phyloP scores from a whole-genome alignment of 64 coral and sea anemone species.

The Montipora capricornis region DNA sequence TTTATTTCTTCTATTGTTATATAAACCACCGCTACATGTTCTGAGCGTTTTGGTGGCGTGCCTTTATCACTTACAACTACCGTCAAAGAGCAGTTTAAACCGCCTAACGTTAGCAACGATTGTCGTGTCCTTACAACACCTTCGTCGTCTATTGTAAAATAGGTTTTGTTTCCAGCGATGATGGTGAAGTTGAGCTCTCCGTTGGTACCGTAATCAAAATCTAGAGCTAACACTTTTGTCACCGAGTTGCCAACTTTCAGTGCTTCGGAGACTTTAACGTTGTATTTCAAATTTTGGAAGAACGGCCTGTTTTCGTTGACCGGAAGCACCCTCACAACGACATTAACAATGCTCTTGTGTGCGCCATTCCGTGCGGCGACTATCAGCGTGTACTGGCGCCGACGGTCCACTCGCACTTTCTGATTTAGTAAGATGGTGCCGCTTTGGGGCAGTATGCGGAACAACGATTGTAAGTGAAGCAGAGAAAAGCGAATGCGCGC shows the following conservation, averaged over 20 bases:
- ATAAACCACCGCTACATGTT: conserved; percentile 57
- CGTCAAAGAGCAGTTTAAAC: conserved; percentile 67
- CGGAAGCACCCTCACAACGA: conserved; percentile 59
- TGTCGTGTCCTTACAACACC: conserved; percentile 65
- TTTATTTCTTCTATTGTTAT: conserved; percentile 51
- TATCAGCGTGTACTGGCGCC: conserved; percentile 55
- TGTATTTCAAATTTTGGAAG: conserved; percentile 79
- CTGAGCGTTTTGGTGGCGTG: conserved; percentile 51
- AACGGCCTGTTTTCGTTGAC: conserved; percentile 84
- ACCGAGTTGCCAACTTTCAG: conserved; percentile 83
- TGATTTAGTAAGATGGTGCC: conserved; percentile 77
- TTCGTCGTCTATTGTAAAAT: conserved; percentile 76
- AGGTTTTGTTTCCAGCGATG: conserved; percentile 49
- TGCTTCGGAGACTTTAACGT: conserved; percentile 79
- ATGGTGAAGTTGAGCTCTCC: conserved; percentile 77
- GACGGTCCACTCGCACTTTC: conserved; percentile 63
- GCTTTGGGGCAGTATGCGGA: conserved; percentile 73
- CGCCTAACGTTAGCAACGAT: conserved; percentile 43
- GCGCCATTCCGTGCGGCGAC: conserved; percentile 75
- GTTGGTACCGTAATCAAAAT: conserved; percentile 70
- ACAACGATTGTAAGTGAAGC: conserved; percentile 49
- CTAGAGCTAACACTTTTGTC: conserved; percentile 64
- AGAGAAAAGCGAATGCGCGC: conserved; percentile 63
- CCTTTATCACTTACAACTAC: conserved; percentile 78
- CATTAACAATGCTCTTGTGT: conserved; percentile 44